A percentile compares a stretch with the other conserved stretches of the same genome.
These are phyloP conservation scores for Dasypogon diadema DNA, from an alignment of 2,888 invertebrate genomes.

Conservation along the genomic window DNA sequence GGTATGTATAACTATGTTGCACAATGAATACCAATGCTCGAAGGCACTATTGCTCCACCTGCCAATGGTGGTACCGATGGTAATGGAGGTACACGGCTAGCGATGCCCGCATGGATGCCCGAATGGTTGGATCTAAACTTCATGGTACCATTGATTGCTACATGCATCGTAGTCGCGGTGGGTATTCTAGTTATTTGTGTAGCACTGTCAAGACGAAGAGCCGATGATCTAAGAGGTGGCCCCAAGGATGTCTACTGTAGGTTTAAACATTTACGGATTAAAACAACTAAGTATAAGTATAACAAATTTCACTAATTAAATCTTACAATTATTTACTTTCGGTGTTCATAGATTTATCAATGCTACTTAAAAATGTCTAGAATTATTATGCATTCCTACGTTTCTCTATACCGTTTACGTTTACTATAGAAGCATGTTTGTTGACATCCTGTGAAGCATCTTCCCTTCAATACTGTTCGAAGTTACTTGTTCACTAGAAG, in stretches of 20 bases:
- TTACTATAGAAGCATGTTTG: slow-evolving; percentile 55
- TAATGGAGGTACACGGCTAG: slow-evolving; percentile 70
- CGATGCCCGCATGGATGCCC: slow-evolving; percentile 80
- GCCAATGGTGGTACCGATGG: slow-evolving; percentile 70
- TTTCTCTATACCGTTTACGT: slow-evolving; percentile 12
- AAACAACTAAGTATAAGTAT: slow-evolving; percentile 52
- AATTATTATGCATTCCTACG: slow-evolving; percentile 32
- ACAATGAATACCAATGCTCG: neutral
- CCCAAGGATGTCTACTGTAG: slow-evolving; percentile 82
- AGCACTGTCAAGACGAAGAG: slow-evolving; percentile 84
- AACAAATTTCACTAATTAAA: slow-evolving; percentile 44
- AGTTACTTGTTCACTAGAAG: slow-evolving; percentile 9
- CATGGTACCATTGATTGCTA: slow-evolving; percentile 89
- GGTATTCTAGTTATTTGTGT: slow-evolving; percentile 92
- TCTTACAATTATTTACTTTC: slow-evolving; percentile 54
- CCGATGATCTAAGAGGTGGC: slow-evolving; percentile 85
- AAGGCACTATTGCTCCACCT: slow-evolving; percentile 87
- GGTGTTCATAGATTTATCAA: slow-evolving; percentile 50
- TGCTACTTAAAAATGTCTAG: slow-evolving; percentile 43
- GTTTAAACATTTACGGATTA: slow-evolving; percentile 65
- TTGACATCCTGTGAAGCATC: slow-evolving; percentile 44
- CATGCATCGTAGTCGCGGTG: slow-evolving; percentile 89
- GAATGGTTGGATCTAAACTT: slow-evolving; percentile 92
- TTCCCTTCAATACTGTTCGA: neutral
- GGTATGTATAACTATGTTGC: slow-evolving; percentile 25